phyloP scores from a whole-genome alignment of 2,797 vertebrate genomes.

The Hyperoplus immaculatus region DNA sequence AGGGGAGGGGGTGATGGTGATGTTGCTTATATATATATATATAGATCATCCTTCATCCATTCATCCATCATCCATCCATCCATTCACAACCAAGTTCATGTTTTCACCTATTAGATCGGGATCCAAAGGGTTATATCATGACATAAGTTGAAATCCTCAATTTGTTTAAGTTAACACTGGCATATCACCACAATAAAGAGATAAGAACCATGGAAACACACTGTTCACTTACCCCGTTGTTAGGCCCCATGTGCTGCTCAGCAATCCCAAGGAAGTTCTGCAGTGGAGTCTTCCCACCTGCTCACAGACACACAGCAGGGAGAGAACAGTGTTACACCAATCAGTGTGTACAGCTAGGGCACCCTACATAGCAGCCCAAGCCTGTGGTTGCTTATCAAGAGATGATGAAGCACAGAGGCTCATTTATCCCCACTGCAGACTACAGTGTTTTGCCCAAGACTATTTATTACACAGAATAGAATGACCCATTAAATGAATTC shows the following conservation, averaged over 20 bases:
- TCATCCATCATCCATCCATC: no score
- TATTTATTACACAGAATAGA: background rate
- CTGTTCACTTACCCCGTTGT: conserved; percentile 90
- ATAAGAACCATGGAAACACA: background rate
- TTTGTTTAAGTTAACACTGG: background rate
- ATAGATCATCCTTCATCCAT: no score
- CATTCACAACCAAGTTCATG: background rate
- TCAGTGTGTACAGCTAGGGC: background rate
- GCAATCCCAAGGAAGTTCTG: conserved; percentile 98
- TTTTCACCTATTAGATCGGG: background rate
- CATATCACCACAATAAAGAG: background rate
- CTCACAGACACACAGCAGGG: conserved; percentile 38
- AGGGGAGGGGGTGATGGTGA: background rate
- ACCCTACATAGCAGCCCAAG: background rate
- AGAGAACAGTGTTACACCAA: background rate
- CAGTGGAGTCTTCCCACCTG: conserved; percentile 95
- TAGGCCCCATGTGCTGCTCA: conserved; percentile 96
- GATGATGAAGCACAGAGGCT: conserved; percentile 4
- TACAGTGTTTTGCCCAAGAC: background rate
- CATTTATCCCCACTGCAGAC: conserved; percentile 16
- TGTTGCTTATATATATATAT: background rate
- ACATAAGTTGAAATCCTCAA: background rate
- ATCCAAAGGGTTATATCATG: background rate
- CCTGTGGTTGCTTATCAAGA: conserved; percentile 3
- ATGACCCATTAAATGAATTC: no score